Evolutionary conservation across 1,140 invertebrate genomes (phyloP).

Genomic region (Aricia agestis): DNA sequence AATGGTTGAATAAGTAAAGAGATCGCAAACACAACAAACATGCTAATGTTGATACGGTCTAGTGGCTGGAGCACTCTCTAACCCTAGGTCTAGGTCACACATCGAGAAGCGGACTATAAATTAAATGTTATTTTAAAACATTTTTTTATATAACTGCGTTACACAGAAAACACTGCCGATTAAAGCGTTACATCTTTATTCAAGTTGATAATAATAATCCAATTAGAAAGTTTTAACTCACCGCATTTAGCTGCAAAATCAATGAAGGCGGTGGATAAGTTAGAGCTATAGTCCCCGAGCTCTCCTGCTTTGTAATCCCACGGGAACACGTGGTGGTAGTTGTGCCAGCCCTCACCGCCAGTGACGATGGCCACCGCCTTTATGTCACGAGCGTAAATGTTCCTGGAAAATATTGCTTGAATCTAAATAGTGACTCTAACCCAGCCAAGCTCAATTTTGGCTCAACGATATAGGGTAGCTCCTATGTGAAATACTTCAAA

Average conservation of each 20-base stretch:
- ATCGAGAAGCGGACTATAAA: too few species aligned
- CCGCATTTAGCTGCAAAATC: slow-evolving; percentile 1
- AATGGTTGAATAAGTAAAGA: not conserved
- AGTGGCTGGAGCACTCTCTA: not conserved
- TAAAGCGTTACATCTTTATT: too few species aligned
- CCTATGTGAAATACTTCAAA: too few species aligned
- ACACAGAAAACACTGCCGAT: too few species aligned
- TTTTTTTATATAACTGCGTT: too few species aligned
- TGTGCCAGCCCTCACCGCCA: slow-evolving; percentile 86
- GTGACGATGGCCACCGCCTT: slow-evolving; percentile 75
- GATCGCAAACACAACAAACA: not conserved
- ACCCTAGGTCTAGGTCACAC: not conserved
- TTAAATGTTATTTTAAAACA: too few species aligned
- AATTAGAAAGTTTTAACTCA: not conserved
- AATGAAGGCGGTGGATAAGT: not conserved
- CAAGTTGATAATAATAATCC: too few species aligned
- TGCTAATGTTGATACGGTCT: not conserved
- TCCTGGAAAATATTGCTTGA: slow-evolving; percentile 63
- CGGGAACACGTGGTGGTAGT: slow-evolving; percentile 94
- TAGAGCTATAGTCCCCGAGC: slow-evolving; percentile 42
- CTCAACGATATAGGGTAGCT: too few species aligned
- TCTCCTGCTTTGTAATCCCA: slow-evolving; percentile 89
- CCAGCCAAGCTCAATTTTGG: too few species aligned
- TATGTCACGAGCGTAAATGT: slow-evolving; percentile 80
- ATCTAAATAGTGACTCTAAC: not conserved